These are phyloP conservation scores for Pipistrellus pygmaeus DNA, from an alignment of 2,797 vertebrate genomes.

Conservation along the genomic window DNA sequence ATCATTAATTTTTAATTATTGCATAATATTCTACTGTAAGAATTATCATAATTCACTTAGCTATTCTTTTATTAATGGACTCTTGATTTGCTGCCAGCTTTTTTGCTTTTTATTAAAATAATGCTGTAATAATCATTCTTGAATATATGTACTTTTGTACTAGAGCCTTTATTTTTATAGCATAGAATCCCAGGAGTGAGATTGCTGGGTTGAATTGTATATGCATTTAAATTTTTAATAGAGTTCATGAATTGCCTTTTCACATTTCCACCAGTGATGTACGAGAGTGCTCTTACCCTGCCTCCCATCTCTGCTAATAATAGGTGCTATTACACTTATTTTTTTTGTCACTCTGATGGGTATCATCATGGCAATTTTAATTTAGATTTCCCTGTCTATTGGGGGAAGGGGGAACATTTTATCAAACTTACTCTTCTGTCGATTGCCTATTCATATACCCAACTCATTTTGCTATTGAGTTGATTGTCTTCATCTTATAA, in stretches of 20 bases:
- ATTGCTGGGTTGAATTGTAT: constrained; percentile 37
- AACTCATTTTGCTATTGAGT: constrained; percentile 43
- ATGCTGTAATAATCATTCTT: background rate
- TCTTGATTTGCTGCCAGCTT: constrained; percentile 58
- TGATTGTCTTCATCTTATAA: constrained; percentile 32
- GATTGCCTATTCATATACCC: constrained; percentile 5
- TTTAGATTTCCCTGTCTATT: constrained; percentile 55
- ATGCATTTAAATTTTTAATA: constrained; percentile 60
- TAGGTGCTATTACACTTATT: constrained; percentile 15
- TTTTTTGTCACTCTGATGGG: constrained; percentile 11
- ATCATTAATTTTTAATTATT: constrained; percentile 73
- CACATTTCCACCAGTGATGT: background rate
- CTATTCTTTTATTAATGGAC: constrained; percentile 67
- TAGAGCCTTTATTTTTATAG: constrained; percentile 53
- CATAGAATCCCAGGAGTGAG: background rate
- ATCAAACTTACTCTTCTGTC: constrained; percentile 8
- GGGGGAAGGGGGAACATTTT: constrained; percentile 27
- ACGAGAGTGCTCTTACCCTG: background rate
- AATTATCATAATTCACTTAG: constrained; percentile 47
- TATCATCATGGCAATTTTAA: constrained; percentile 53
- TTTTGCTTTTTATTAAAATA: constrained; percentile 65
- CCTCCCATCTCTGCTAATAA: constrained; percentile 46
- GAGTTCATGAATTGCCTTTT: constrained; percentile 57
- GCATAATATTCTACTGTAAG: constrained; percentile 18
- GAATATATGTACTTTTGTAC: background rate